Evolutionary conservation across 2,888 invertebrate species (phyloP), one percentile per base, ranked within the genome.

Genomic region (Masnerella sp.): DNA sequence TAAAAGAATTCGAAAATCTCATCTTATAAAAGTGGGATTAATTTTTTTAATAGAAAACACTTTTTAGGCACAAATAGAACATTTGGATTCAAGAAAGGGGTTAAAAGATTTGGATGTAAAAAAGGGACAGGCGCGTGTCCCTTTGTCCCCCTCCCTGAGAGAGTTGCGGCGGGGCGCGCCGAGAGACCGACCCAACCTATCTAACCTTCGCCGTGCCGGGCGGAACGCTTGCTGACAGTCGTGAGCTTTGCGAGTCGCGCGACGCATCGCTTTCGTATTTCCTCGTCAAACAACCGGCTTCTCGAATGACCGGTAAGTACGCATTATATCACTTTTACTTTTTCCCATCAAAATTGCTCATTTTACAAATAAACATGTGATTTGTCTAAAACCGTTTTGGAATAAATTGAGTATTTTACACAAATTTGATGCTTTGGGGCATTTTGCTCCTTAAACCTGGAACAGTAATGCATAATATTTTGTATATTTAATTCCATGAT

Each of bases 261-360:
- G 40, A 45, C 64, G 64, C 52, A 45, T 43, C 45, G 51, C 14
- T 7, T 14, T n/a, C 18, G 36, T 36, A 14, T 52, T 45, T 59
- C 28, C 1, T 15, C 11, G 38, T 49, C 30, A 22, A 28, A 2
- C 28, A n/a, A 9, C n/a, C 28, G 22, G 25, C 9, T 15, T 51
- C 15, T 51, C 51, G 47, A 59, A 62, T 62, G 62, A 51, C 34
- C 43, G 62, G 51, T 62, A 52, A 17, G 62, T 62, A 40, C 42
- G 12, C 14, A 7, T 25, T 25, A 25, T 25, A 25, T 5, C 25
- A 5, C 7, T 25, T 25, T 4, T 25, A 7, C 25, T 25, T 25
- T 25, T 25, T 25, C 7, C 7, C 25, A 25, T 25, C 25, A 25
- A 25, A 4, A 25, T 25, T 25, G n/a, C n/a, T n/a, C n/a, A n/a